These are phyloP conservation scores for Ranitomeya variabilis DNA, from an alignment of 2,113 vertebrate species.

Conservation along the genomic window DNA sequence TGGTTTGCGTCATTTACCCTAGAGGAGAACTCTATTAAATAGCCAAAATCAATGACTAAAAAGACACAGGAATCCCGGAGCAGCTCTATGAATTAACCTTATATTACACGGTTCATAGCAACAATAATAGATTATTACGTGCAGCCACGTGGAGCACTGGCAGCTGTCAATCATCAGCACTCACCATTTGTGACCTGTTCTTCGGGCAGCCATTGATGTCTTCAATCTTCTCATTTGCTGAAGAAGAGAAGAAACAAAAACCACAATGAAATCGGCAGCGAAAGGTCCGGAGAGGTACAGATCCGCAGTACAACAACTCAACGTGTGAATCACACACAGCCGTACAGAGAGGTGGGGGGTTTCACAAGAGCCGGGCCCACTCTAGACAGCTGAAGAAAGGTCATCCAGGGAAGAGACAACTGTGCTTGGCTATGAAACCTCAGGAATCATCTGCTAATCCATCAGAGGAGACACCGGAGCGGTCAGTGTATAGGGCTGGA, in stretches of 20 bases:
- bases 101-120: no score
- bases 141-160: neutral
- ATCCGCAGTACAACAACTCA: neutral
- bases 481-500: neutral
- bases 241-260: slow-evolving; percentile 64
- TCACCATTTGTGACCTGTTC: slow-evolving; percentile 98
- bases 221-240: slow-evolving; percentile 98
- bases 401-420: slow-evolving; percentile 76
- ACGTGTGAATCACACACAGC: slow-evolving; percentile 1
- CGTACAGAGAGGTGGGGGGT: slow-evolving; percentile 60
- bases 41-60: no score
- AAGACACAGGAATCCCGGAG: no score
- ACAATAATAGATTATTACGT: no score
- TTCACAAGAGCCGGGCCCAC: slow-evolving; percentile 66
- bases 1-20: no score
- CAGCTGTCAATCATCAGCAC: slow-evolving; percentile 57
- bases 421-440: slow-evolving; percentile 66
- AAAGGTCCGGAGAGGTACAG: slow-evolving; percentile 19
- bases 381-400: slow-evolving; percentile 85
- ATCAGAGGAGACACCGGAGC: neutral
- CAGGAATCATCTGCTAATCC: neutral
- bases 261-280: slow-evolving; percentile 25
- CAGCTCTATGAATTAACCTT: no score
- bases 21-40: no score
- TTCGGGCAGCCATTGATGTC: slow-evolving; percentile 98